These are phyloP conservation scores for Lordiphosa fenestrarum DNA, from an alignment of 2,888 invertebrate genomes.

Conservation along the genomic window DNA sequence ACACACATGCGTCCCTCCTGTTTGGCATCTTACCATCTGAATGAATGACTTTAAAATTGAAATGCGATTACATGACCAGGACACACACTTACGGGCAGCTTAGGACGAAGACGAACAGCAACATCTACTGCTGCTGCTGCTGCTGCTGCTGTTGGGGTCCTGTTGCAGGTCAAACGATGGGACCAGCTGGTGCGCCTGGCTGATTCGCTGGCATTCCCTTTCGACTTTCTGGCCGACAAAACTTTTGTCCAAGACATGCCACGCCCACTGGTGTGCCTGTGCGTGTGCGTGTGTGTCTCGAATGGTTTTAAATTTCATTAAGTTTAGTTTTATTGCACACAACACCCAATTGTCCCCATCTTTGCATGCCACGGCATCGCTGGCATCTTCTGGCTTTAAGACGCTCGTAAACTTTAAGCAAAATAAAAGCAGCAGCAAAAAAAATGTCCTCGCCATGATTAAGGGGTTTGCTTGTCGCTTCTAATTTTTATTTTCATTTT, in stretches of 20 bases:
- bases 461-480: constrained; percentile 73
- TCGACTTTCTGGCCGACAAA: constrained; percentile 16
- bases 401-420: constrained; percentile 8
- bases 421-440: not conserved
- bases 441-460: constrained; percentile 64
- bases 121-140: constrained; percentile 7
- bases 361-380: not conserved
- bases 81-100: constrained; percentile 76
- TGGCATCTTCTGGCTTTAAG: not conserved
- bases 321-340: constrained; percentile 62
- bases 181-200: constrained; percentile 29
- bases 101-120: constrained; percentile 34
- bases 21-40: constrained; percentile 21
- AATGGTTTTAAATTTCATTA: constrained; percentile 68
- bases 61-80: constrained; percentile 79
- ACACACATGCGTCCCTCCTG: not conserved
- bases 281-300: constrained; percentile 37
- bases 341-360: not conserved
- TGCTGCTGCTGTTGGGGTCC: constrained; percentile 9
- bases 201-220: constrained; percentile 39
- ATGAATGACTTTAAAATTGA: constrained; percentile 73
- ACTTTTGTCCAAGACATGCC: constrained; percentile 37
- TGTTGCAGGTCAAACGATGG: constrained; percentile 55
- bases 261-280: constrained; percentile 20
- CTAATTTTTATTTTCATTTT: constrained; percentile 69